These are phyloP conservation scores for Urosaurus nigricauda DNA, from an alignment of 2,797 vertebrate genomes.

Conservation along the genomic window DNA sequence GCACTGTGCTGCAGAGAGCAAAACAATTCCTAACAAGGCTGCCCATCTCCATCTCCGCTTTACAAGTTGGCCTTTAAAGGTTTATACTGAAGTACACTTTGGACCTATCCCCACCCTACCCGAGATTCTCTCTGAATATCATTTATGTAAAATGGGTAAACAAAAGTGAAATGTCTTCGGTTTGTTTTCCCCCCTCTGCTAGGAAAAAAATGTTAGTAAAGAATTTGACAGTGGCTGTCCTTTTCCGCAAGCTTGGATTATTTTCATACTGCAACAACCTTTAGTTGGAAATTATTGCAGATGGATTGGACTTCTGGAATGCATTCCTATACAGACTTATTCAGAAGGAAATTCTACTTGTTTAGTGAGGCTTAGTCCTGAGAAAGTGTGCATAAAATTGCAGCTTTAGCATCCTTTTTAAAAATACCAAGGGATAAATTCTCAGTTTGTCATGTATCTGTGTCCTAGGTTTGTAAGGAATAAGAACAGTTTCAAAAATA, in stretches of 20 bases:
- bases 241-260: slow-evolving; percentile 53
- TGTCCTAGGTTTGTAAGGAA: not conserved
- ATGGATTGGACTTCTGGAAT: not conserved
- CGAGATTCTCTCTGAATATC: slow-evolving; percentile 70
- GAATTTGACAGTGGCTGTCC: slow-evolving; percentile 64
- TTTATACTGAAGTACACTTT: slow-evolving; percentile 73
- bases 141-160: slow-evolving; percentile 76
- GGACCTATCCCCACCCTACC: slow-evolving; percentile 29
- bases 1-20: slow-evolving; percentile 51
- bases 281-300: slow-evolving; percentile 18
- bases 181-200: slow-evolving; percentile 44
- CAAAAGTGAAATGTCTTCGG: slow-evolving; percentile 66
- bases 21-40: slow-evolving; percentile 85
- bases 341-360: not conserved
- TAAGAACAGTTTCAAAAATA: slow-evolving; percentile 37
- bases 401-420: not conserved
- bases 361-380: no score
- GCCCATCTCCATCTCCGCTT: slow-evolving; percentile 55
- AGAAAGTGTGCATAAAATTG: not conserved
- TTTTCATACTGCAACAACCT: slow-evolving; percentile 45
- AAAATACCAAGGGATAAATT: no score
- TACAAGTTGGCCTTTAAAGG: slow-evolving; percentile 69
- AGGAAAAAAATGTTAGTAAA: slow-evolving; percentile 60
- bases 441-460: not conserved
- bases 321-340: not conserved